These are phyloP conservation scores for Sphaerophoria taeniata DNA, from an alignment of 2,888 invertebrate species.

Conservation along the genomic window DNA sequence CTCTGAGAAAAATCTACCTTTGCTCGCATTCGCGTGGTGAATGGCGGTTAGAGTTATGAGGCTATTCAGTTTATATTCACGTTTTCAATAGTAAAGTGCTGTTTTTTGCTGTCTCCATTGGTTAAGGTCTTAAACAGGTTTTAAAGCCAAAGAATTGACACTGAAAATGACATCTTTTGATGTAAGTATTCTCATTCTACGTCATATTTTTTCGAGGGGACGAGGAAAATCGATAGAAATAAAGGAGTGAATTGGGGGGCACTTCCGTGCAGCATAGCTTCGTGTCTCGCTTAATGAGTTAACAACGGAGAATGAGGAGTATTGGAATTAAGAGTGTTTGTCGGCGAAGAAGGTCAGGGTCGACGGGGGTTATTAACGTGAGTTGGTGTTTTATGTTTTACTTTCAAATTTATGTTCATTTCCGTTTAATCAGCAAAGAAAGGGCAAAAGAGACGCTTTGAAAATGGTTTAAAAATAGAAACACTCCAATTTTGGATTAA, in stretches of 20 bases:
- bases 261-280: constrained; percentile 1
- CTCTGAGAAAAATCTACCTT: constrained; percentile 21
- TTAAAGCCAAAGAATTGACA: not conserved
- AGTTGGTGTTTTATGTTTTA: not conserved
- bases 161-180: constrained; percentile 50
- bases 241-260: not conserved
- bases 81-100: constrained; percentile 21
- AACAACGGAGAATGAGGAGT: constrained; percentile 7
- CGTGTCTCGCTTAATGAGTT: not conserved
- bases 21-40: not conserved
- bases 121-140: not conserved
- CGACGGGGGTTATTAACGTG: constrained; percentile 26
- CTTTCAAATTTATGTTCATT: not conserved
- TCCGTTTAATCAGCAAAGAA: not conserved
- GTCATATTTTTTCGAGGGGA: not conserved
- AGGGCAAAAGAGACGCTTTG: not conserved
- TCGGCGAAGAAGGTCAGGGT: constrained; percentile 58
- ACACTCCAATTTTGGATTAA: not conserved
- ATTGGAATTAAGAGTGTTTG: not conserved
- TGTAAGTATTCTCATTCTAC: constrained; percentile 48
- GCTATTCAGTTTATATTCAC: constrained; percentile 41
- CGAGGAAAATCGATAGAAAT: constrained; percentile 50
- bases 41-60: constrained; percentile 7
- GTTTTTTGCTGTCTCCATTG: not conserved
- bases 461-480: not conserved